phyloP scores from a whole-genome alignment of 1,140 invertebrate genomes.

The Sycophaga agraensis region DNA sequence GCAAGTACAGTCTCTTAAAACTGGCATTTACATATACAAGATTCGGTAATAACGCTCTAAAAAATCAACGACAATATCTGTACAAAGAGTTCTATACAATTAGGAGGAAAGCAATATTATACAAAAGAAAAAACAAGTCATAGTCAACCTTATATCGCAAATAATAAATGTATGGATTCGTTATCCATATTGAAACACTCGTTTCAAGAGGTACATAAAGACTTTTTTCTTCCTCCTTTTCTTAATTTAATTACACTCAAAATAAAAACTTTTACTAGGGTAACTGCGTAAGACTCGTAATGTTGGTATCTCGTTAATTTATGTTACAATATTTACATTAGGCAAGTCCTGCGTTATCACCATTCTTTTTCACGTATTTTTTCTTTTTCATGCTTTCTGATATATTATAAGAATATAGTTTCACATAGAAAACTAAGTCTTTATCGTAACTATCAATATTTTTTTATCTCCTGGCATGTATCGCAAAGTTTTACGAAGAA shows the following conservation, averaged over 20 bases:
- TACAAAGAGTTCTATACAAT: conserved; percentile 41
- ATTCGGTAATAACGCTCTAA: conserved; percentile 35
- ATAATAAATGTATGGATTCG: conserved; percentile 39
- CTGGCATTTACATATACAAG: conserved; percentile 36
- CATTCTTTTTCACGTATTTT: conserved; percentile 28
- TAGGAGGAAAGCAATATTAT: conserved; percentile 42
- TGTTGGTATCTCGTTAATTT: conserved; percentile 30
- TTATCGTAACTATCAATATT: conserved; percentile 47
- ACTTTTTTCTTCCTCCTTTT: conserved; percentile 29
- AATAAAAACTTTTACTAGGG: conserved; percentile 45
- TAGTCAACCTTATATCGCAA: conserved; percentile 18
- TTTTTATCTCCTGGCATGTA: conserved; percentile 39
- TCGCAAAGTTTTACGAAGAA: conserved; percentile 45
- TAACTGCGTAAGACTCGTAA: conserved; percentile 26
- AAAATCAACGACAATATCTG: conserved; percentile 41
- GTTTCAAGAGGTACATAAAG: conserved; percentile 30
- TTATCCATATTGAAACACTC: conserved; percentile 35
- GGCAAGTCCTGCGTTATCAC: conserved; percentile 49
- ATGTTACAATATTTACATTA: conserved; percentile 57
- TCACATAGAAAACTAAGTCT: conserved; percentile 58
- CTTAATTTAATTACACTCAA: conserved; percentile 39
- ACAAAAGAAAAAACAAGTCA: conserved; percentile 38
- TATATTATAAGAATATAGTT: conserved; percentile 58
- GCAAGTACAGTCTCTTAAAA: conserved; percentile 42
- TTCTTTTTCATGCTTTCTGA: conserved; percentile 28